Evolutionary conservation across 2,113 vertebrate species (phyloP), one percentile per base, ranked within the genome.

Genomic region (Rutilus rutilus): DNA sequence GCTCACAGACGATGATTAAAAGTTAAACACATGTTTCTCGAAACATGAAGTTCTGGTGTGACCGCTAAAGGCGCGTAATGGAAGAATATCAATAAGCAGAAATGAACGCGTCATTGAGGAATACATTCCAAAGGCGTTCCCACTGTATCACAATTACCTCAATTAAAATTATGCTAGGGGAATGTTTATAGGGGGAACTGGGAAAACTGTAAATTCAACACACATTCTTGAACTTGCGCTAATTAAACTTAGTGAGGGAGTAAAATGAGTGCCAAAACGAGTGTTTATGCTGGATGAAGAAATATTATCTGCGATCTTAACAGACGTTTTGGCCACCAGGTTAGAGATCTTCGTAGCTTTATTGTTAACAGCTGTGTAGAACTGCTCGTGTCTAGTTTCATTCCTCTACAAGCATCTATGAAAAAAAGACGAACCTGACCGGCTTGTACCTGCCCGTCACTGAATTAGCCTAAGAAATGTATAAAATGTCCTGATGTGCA

Each of bases 321-420:
- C 92, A 94, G 93, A 93, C 93, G 90, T 91, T 92, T 92, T 91
- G 93, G 75, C 93, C 93, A 93, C 93, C 91, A 88, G 92, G 92
- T 94, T 92, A 93, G 90, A 90, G 91, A 90, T 92, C 92, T 90
- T 90, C 90, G 88, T 92, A 85, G 87, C 91, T 88, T 95, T 95
- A 95, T 95, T 95, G 92, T 94, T 93, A 93, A 93, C 94, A 95
- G 93, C 94, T 95, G 94, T 94, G 90, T 86, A 87, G 87, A 91
- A 90, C 91, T 83, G 86, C 88, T 88, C 90, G 23, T 87, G 88
- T 86, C 86, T 91, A 89, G 81, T 82, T 50, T 50, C 62, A n/a
- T 52, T 82, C 62, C 27, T 67, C 90, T 92, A 86, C 87, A 91
- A 92, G 88, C 84, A 69, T 69, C 25, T 82, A 33, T 82, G 2